phyloP scores from a whole-genome alignment of 2,113 vertebrate genomes.

The Syrrhaptes paradoxus region DNA sequence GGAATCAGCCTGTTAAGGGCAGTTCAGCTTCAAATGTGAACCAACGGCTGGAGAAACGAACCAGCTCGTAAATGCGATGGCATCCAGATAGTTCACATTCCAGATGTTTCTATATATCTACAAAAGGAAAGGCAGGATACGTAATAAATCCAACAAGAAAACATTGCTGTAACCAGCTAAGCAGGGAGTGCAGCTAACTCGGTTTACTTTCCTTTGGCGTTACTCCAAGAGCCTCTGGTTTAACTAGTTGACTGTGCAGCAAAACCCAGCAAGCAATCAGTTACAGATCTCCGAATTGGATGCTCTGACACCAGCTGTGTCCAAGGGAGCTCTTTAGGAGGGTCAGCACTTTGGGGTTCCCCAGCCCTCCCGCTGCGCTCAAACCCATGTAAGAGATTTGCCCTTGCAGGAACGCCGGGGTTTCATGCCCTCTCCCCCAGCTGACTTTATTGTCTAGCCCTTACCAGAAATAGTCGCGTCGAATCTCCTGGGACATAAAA shows the following conservation, averaged over 20 bases:
- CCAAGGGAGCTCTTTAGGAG: background rate
- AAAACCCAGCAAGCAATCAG: background rate
- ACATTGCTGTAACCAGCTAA: background rate
- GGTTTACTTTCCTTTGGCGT: background rate
- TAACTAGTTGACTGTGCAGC: background rate
- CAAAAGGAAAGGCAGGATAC: background rate
- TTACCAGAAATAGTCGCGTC: background rate
- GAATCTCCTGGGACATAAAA: background rate
- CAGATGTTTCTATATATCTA: background rate
- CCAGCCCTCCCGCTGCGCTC: background rate
- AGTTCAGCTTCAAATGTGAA: background rate
- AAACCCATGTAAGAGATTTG: rapidly evolving
- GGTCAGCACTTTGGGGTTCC: background rate
- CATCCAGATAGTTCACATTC: background rate
- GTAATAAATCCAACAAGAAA: conserved; percentile 1
- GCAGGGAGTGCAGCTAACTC: background rate
- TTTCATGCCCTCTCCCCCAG: background rate
- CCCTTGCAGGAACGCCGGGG: background rate
- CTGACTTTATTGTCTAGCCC: background rate
- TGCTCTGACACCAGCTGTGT: background rate
- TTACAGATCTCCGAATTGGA: background rate
- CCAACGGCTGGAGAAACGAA: background rate
- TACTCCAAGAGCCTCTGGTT: background rate
- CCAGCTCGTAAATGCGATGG: background rate
- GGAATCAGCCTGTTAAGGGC: background rate